These are phyloP conservation scores for Hypselothyrea guttata DNA, from an alignment of 2,888 invertebrate genomes.

Conservation along the genomic window DNA sequence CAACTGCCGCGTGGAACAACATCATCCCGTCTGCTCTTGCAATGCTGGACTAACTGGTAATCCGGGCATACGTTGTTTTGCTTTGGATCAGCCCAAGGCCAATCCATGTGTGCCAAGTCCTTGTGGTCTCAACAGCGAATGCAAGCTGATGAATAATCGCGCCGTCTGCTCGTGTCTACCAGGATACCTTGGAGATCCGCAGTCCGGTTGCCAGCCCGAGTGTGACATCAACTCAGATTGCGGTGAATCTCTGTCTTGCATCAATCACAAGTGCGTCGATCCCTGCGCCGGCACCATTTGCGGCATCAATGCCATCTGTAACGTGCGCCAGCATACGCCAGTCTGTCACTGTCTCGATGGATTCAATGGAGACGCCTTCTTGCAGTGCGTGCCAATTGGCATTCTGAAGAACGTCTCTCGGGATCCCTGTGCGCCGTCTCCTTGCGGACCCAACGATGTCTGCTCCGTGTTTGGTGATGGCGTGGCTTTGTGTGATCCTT, in stretches of 20 bases:
- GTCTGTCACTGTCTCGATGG: conserved; percentile 90
- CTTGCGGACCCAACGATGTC: conserved; percentile 87
- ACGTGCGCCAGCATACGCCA: conserved; percentile 91
- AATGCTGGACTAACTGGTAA: conserved; percentile 88
- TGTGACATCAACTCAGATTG: conserved; percentile 93
- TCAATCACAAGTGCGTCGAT: conserved; percentile 88
- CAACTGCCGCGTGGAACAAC: conserved; percentile 88
- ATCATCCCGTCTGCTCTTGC: conserved; percentile 91
- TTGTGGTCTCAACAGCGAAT: conserved; percentile 91
- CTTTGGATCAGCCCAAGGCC: conserved; percentile 83
- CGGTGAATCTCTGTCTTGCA: conserved; percentile 87
- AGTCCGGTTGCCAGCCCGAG: conserved; percentile 89
- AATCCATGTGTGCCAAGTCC: conserved; percentile 89
- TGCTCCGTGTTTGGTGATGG: conserved; percentile 89
- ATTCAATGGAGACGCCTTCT: conserved; percentile 90
- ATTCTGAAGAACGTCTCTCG: conserved; percentile 85
- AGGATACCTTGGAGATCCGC: conserved; percentile 91
- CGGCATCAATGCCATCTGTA: conserved; percentile 91
- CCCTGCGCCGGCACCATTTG: conserved; percentile 90
- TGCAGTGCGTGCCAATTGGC: conserved; percentile 86
- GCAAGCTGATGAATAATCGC: conserved; percentile 87
- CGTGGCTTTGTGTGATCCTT: conserved; percentile 91
- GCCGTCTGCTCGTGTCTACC: conserved; percentile 90
- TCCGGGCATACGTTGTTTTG: conserved; percentile 89
- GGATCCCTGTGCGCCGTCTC: conserved; percentile 89